phyloP scores from a whole-genome alignment of 2,113 vertebrate genomes.

The Sitta europaea region DNA sequence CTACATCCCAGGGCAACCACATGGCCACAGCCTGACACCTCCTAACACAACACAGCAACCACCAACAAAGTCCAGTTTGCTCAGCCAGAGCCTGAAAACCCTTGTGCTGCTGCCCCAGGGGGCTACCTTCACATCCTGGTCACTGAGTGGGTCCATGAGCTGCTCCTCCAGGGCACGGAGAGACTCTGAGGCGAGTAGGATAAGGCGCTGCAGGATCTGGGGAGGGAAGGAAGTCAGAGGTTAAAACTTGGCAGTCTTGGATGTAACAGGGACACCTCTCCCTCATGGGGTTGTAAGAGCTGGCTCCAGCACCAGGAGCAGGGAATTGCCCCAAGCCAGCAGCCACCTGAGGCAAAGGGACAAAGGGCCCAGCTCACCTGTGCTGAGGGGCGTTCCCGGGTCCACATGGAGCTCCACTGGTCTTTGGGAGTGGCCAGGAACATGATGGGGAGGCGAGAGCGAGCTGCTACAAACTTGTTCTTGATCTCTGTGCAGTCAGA shows the following conservation, averaged over 20 bases:
- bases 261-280: accelerated
- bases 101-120: neutral
- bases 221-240: neutral
- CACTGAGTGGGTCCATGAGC: constrained; percentile 76
- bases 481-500: constrained; percentile 85
- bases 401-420: constrained; percentile 86
- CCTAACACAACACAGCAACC: neutral
- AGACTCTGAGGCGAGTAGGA: constrained; percentile 83
- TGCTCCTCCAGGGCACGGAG: constrained; percentile 81
- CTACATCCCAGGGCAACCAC: neutral
- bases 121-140: constrained; percentile 83
- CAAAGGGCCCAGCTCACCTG: constrained; percentile 73
- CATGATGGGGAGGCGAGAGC: constrained; percentile 84
- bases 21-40: neutral
- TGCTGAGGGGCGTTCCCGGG: constrained; percentile 79
- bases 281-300: accelerated
- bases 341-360: accelerated
- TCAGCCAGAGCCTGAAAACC: neutral
- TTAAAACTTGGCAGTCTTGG: neutral
- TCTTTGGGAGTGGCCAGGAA: constrained; percentile 92
- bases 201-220: constrained; percentile 87
- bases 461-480: constrained; percentile 83
- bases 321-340: neutral
- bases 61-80: neutral
- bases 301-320: neutral